Base-by-base conservation (phyloP, 2,113 vertebrate genomes). In the Eira barbara region DNA sequence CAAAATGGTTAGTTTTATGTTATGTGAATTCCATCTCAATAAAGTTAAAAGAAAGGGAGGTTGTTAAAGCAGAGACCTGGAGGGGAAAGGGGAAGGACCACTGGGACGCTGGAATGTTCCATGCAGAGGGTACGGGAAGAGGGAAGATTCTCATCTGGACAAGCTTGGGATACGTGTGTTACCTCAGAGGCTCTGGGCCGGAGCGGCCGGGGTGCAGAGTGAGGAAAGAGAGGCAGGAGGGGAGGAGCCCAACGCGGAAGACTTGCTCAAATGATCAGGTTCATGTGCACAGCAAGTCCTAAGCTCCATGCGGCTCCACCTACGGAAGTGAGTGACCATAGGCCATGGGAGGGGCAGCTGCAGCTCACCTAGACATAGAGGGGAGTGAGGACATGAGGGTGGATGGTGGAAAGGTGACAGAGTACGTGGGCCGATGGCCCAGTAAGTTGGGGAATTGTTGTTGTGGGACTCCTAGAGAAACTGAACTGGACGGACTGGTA, bases 391-490 rank as follows among this genome's bases (percentile, higher is more conserved):
- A 31, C 4, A 0, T 49, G 27, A 81, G 57, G 8, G 1, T 13
- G 11, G 63, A 23, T 42, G 36, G 3, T 17, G 49, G 20, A 17
- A 27, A 31, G 9, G 1, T 29, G 42, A 31, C 55, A 8, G 63
- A 29, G 49, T 14, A 0, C 5, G 23, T 42, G 20, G 2, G 20
- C 3, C 20, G 20, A 17, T 3, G 0, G 34, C 6, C 3, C 73
- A 39, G 15, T 11, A 21, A 25, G 49, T 4, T 23, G 7, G 82
- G 34, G 21, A 59, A 8, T 31, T 52, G 13, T 6, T 87, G 34
- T 17, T 8, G 21, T 0, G 9, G n/a, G 0, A 29, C 17, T 31
- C 12, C 78, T 34, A 34, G 42, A 34, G 42, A 79, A 73, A 45
- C 45, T 27, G 36, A n/a, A 18, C 76, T 65, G 29, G 47, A 69